Percentiles rank a stretch among this genome's conserved stretches.
Conservation (phyloP, 2,113 vertebrate genomes). For the Phasianus colchicus region DNA sequence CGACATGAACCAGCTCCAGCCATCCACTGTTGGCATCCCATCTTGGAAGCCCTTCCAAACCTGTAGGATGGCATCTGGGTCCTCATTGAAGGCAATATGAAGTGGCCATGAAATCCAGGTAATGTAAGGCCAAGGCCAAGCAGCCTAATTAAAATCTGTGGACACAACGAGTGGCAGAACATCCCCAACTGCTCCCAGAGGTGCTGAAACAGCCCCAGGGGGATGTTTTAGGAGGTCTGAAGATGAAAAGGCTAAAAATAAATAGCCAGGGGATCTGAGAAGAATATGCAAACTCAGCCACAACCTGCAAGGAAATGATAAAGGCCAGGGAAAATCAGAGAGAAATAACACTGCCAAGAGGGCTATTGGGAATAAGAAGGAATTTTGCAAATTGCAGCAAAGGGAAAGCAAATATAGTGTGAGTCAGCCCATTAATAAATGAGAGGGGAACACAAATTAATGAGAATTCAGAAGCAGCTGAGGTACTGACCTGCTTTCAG, state of each 20-base stretch:
- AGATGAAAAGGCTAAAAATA: conserved; percentile 37
- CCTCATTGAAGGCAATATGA: not conserved
- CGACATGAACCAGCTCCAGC: no score
- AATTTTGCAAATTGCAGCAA: conserved; percentile 68
- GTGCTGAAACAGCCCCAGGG: not conserved
- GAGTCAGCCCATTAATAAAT: conserved; percentile 69
- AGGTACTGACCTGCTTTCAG: conserved; percentile 61
- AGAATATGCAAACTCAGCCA: conserved; percentile 66
- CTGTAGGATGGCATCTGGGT: not conserved
- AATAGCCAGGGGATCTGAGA: not conserved
- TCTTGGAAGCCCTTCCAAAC: not conserved
- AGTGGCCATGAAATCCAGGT: not conserved
- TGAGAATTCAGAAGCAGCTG: conserved; percentile 63
- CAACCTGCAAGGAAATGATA: conserved; percentile 59
- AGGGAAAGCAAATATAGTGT: conserved; percentile 67
- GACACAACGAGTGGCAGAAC: not conserved
- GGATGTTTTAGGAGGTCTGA: not conserved
- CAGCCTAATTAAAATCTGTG: not conserved
- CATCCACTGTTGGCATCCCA: no score
- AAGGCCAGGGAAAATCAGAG: conserved; percentile 59
- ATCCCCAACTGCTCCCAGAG: not conserved
- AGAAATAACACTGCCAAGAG: conserved; percentile 66
- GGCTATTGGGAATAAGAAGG: conserved; percentile 67
- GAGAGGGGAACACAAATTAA: conserved; percentile 60
- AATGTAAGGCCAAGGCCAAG: not conserved